Conservation (phyloP, 2,888 invertebrate genomes). For the Agriopis marginaria region DNA sequence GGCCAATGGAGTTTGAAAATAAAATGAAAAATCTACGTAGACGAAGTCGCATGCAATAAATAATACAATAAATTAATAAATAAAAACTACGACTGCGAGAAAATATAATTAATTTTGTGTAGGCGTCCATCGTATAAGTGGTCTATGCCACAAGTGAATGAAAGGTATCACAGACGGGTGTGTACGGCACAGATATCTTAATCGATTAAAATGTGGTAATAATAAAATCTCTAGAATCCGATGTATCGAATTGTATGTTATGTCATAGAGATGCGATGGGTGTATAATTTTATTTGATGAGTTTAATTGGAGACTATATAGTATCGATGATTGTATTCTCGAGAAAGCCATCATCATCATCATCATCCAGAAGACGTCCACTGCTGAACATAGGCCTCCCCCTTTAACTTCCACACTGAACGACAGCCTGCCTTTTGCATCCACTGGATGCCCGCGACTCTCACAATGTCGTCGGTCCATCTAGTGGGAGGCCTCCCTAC, state of each 20-base stretch:
- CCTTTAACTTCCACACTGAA: no score
- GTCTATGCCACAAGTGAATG: conserved; percentile 14
- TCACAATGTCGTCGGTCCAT: no score
- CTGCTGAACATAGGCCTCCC: no score
- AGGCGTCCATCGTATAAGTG: not conserved
- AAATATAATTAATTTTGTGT: no score
- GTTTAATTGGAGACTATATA: not conserved
- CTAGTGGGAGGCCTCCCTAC: no score
- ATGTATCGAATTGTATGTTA: conserved; percentile 18
- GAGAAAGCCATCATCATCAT: no score
- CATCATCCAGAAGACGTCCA: no score
- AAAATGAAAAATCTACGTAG: not conserved
- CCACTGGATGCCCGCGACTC: no score
- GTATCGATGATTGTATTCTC: no score
- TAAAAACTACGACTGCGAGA: no score
- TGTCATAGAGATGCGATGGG: conserved; percentile 8
- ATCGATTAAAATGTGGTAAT: conserved; percentile 15
- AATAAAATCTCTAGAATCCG: conserved; percentile 19
- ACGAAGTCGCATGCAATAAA: not conserved
- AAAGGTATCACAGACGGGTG: conserved; percentile 14
- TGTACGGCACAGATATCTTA: conserved; percentile 6
- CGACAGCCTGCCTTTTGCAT: no score
- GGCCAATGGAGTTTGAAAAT: no score
- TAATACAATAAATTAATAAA: not conserved
- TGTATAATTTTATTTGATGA: not conserved